phyloP scores from a whole-genome alignment of 2,113 vertebrate genomes.

The Scomber colias region DNA sequence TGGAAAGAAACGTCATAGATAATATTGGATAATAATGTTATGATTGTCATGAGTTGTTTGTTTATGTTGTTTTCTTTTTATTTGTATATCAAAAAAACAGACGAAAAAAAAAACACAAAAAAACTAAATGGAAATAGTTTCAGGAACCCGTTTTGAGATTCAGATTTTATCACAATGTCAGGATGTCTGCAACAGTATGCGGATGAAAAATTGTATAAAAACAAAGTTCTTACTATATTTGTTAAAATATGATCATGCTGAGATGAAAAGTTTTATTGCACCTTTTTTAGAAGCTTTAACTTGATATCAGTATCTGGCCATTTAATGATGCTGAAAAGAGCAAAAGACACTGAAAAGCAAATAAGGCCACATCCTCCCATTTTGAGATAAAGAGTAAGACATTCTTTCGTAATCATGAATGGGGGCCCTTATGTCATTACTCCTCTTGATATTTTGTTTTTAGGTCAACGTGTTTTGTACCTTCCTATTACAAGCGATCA shows the following conservation, averaged over 20 bases:
- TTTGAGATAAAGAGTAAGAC: slow-evolving; percentile 31
- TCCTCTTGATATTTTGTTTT: slow-evolving; percentile 41
- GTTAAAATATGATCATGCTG: slow-evolving; percentile 62
- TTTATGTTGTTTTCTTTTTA: slow-evolving; percentile 57
- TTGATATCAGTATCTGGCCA: slow-evolving; percentile 19
- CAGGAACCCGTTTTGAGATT: slow-evolving; percentile 57
- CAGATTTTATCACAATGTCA: slow-evolving; percentile 64
- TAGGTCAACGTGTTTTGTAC: slow-evolving; percentile 54
- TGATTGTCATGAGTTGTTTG: slow-evolving; percentile 55
- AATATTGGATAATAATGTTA: slow-evolving; percentile 79
- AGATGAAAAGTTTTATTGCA: slow-evolving; percentile 62
- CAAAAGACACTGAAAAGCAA: slow-evolving; percentile 37
- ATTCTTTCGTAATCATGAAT: slow-evolving; percentile 34
- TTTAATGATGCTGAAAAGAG: slow-evolving; percentile 33
- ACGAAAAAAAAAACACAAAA: slow-evolving; percentile 23
- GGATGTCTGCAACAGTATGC: slow-evolving; percentile 63
- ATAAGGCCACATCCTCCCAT: slow-evolving; percentile 43
- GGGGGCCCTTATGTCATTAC: slow-evolving; percentile 42
- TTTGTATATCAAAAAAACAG: slow-evolving; percentile 52
- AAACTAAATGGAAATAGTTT: slow-evolving; percentile 47
- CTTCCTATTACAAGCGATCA: slow-evolving; percentile 50
- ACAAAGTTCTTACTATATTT: slow-evolving; percentile 70
- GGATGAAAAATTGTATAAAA: slow-evolving; percentile 61
- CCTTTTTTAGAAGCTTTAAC: slow-evolving; percentile 75
- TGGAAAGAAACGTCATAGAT: slow-evolving; percentile 57